Evolutionary conservation across 2,888 invertebrate genomes (phyloP).

Genomic region (Phymatocera aterrima): DNA sequence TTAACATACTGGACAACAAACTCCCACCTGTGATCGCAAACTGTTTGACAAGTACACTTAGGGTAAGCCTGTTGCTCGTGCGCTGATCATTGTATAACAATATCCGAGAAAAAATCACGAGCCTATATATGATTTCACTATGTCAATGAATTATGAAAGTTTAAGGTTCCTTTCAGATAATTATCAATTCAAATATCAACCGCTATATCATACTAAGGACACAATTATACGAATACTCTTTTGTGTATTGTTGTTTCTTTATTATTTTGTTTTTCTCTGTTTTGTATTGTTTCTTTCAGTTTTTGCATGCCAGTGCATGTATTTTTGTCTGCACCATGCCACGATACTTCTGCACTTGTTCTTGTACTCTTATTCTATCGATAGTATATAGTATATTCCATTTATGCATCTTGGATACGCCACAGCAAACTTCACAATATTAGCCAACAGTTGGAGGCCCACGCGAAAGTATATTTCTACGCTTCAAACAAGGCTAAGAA

Average conservation of each 20-base stretch:
- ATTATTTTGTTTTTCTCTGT: too few species aligned
- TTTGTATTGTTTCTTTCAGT: not conserved
- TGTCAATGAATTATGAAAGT: too few species aligned
- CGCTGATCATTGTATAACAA: conserved; percentile 34
- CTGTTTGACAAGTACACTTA: conserved; percentile 68
- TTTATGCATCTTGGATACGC: conserved; percentile 50
- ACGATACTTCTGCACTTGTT: not conserved
- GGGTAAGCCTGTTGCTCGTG: conserved; percentile 62
- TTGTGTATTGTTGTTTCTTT: not conserved
- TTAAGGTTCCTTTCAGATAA: not conserved
- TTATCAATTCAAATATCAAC: not conserved
- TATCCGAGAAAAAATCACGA: too few species aligned
- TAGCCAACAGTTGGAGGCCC: not conserved
- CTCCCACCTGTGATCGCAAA: conserved; percentile 72
- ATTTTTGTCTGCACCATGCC: not conserved
- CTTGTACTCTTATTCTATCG: not conserved
- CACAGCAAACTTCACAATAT: conserved; percentile 72
- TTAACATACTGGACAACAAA: conserved; percentile 77
- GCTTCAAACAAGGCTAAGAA: not conserved
- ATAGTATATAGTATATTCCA: not conserved
- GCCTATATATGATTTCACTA: too few species aligned
- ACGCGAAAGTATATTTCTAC: not conserved
- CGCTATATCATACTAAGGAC: conserved; percentile 41
- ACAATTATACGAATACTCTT: conserved; percentile 49
- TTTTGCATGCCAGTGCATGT: conserved; percentile 9